Conservation (phyloP, 2,888 invertebrate species). For the Pegoplata infirma region DNA sequence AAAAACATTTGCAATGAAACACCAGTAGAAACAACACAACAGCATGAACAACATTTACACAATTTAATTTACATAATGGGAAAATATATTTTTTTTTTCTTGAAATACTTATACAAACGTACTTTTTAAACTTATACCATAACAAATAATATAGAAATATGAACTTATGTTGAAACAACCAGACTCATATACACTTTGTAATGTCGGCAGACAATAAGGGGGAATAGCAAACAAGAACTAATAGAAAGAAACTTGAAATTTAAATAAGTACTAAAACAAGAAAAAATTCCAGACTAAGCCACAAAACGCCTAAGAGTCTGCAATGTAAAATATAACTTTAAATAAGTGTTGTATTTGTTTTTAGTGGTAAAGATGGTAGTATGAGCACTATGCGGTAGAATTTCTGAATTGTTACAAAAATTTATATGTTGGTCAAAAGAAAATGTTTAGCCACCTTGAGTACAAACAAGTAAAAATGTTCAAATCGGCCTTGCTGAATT, state of each 20-base stretch:
- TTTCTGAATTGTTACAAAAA: too few species aligned
- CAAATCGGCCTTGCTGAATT: too few species aligned
- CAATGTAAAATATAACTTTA: constrained; percentile 11
- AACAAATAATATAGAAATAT: background rate
- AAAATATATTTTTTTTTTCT: constrained; percentile 47
- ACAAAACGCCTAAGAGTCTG: constrained; percentile 55
- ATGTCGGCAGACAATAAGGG: background rate
- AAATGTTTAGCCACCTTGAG: too few species aligned
- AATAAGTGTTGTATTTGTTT: background rate
- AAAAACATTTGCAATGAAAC: constrained; percentile 40
- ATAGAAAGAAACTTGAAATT: background rate
- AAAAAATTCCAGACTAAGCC: constrained; percentile 25
- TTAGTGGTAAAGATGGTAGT: too few species aligned
- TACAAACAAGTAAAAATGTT: too few species aligned
- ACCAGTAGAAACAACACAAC: constrained; percentile 63
- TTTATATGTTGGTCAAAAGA: too few species aligned
- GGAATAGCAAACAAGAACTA: background rate
- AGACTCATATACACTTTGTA: background rate
- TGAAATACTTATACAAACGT: constrained; percentile 3
- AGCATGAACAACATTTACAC: constrained; percentile 63
- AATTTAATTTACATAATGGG: constrained; percentile 75
- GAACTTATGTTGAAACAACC: background rate
- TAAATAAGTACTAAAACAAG: background rate
- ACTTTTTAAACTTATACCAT: background rate
- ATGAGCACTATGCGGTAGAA: too few species aligned